These are phyloP conservation scores for Rhizoglyphus robini DNA, from an alignment of 1,140 invertebrate genomes.

Conservation along the genomic window DNA sequence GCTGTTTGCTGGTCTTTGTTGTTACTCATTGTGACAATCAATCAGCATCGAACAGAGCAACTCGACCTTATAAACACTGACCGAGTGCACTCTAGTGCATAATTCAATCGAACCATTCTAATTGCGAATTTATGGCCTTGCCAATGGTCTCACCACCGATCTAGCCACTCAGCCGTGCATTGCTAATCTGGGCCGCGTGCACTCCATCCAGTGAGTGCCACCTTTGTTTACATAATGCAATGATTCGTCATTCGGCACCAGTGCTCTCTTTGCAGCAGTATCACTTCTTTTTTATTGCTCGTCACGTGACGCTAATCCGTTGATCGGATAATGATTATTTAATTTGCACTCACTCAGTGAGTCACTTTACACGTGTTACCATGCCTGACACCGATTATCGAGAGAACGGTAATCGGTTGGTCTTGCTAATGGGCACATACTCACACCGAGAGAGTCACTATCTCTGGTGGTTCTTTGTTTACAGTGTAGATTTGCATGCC, in stretches of 20 bases:
- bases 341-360: conserved; percentile 3
- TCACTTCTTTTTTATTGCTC: conserved; percentile 3
- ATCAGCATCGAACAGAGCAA: no score
- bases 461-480: no score
- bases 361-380: conserved; percentile 1
- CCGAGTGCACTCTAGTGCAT: no score
- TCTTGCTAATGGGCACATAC: no score
- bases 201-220: background rate
- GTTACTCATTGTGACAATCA: background rate
- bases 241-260: no score
- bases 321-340: conserved; percentile 10
- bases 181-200: conserved; percentile 1
- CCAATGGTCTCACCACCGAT: background rate
- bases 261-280: no score
- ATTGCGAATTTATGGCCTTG: background rate
- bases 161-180: background rate
- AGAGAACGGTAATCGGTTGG: no score
- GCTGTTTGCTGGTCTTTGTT: background rate
- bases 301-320: conserved; percentile 5
- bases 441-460: no score
- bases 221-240: background rate
- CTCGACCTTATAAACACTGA: no score
- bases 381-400: no score
- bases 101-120: no score
- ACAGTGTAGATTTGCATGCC: no score